Base-by-base conservation (phyloP, 2,888 invertebrate species). In the Itoplectis maculator region DNA sequence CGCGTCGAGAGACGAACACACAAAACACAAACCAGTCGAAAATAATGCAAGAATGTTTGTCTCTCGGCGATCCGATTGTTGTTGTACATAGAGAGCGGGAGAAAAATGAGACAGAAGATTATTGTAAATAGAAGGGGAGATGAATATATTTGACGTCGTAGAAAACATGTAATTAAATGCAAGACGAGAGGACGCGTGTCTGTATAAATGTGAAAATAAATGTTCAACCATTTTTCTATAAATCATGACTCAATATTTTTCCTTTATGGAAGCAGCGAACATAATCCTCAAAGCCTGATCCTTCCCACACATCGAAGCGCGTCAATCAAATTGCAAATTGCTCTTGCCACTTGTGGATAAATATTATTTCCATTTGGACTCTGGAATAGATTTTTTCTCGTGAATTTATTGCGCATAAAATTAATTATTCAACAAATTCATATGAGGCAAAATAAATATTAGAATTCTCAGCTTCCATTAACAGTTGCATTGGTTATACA, bases 121-220 rank as follows among this genome's bases (percentile, higher is more conserved):
- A 85, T 77, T 86, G 84, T 83, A 83, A 74, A 82, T 84, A 84
- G 59, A 11, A 49, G 51, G 73, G 51, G 49, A 54, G 61, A 75
- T 20, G 54, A 23, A 73, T 65, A 70, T 83, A 83, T 79, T 74
- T 69, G 65, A 49, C 51, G 65, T 51, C 47, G 37, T 59, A 13
- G 56, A 72, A n/a, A n/a, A 77, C 73, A 68, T 61, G 63, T 56
- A 29, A 47, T 35, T 23, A 61, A n/a, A 59, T 20, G 45, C 49
- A 42, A 35, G 45, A 56, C 18, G 47, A 56, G 20, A 72, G 20
- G 61, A 74, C 45, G 51, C 56, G 47, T 77, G 61, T 73, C 76
- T 83, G 82, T 85, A 85, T 82, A 80, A 83, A 84, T 80, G 78
- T 84, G 80, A 83, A 88, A 90, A 90, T 90, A 90, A 90, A 90